Evolutionary conservation across 1,140 invertebrate species (phyloP).

Genomic region (Drosophila ironensis): DNA sequence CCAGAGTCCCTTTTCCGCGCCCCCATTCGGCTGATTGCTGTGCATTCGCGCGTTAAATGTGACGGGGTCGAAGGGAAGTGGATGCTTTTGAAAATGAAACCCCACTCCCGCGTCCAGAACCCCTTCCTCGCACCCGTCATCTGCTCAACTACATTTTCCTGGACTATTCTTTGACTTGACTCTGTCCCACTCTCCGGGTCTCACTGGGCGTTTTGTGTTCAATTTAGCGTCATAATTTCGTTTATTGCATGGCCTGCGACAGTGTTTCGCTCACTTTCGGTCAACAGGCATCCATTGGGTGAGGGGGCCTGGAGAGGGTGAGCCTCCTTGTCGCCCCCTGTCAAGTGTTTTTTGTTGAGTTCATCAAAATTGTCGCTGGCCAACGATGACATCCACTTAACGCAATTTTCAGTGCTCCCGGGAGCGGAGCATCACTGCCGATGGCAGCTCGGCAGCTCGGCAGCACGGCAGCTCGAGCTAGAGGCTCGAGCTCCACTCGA

Average conservation of each 20-base stretch:
- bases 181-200: background rate
- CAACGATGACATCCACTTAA: constrained; percentile 62
- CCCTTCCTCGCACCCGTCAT: background rate
- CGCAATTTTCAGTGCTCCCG: constrained; percentile 56
- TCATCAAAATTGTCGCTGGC: constrained; percentile 75
- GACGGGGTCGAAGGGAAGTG: constrained; percentile 7
- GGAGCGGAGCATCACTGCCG: constrained; percentile 19
- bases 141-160: constrained; percentile 31
- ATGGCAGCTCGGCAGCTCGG: too few species aligned
- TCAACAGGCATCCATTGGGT: background rate
- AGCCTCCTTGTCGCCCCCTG: too few species aligned
- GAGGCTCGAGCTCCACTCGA: too few species aligned
- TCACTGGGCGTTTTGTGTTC: constrained; percentile 73
- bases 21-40: constrained; percentile 53
- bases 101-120: constrained; percentile 9
- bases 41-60: constrained; percentile 76
- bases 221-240: constrained; percentile 80
- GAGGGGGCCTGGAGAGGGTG: too few species aligned
- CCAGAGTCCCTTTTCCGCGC: constrained; percentile 22
- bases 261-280: constrained; percentile 19
- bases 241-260: constrained; percentile 65
- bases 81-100: constrained; percentile 52
- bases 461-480: too few species aligned
- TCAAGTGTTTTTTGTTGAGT: constrained; percentile 79
- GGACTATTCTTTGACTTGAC: constrained; percentile 59